A percentile compares a stretch with the other conserved stretches of the same genome.
Evolutionary conservation across 1,140 invertebrate species (phyloP).

Genomic region (Oscheius sp.): DNA sequence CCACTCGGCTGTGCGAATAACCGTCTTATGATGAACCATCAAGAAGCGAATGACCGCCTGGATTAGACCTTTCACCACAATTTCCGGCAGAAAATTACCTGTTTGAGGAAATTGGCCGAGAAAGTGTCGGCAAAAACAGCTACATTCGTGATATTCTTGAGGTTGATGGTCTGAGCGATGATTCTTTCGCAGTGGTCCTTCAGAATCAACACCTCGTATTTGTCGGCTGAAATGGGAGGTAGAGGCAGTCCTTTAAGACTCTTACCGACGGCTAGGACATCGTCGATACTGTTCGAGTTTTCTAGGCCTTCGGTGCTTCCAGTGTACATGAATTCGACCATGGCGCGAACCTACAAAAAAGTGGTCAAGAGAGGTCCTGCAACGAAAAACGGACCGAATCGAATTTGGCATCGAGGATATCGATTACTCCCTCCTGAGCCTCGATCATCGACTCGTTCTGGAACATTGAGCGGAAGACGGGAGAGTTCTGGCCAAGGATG

Average conservation of each 20-base stretch:
- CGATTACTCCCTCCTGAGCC: constrained; percentile 50
- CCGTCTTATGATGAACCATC: constrained; percentile 28
- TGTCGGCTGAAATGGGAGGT: constrained; percentile 49
- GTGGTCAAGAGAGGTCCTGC: constrained; percentile 11
- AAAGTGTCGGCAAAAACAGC: constrained; percentile 56
- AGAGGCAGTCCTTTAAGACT: too few species aligned
- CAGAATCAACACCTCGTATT: constrained; percentile 52
- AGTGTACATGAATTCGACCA: constrained; percentile 55
- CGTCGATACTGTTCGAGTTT: constrained; percentile 44
- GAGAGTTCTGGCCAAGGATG: constrained; percentile 54
- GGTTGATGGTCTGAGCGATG: constrained; percentile 40
- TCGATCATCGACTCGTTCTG: constrained; percentile 51
- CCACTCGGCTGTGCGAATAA: constrained; percentile 39
- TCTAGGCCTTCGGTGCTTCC: constrained; percentile 40
- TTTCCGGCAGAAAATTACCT: too few species aligned
- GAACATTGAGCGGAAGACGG: constrained; percentile 57
- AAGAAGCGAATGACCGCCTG: constrained; percentile 40
- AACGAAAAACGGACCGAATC: constrained; percentile 44
- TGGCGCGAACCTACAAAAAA: constrained; percentile 48
- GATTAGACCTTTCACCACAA: constrained; percentile 1
- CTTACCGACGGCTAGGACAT: constrained; percentile 46
- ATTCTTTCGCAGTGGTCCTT: constrained; percentile 56
- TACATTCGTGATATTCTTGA: constrained; percentile 47
- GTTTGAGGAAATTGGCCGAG: constrained; percentile 38
- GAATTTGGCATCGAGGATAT: constrained; percentile 51